Percentiles rank a stretch among this genome's conserved stretches.
Conservation (phyloP, 2,888 invertebrate genomes). For the Macrosiphum euphorbiae region DNA sequence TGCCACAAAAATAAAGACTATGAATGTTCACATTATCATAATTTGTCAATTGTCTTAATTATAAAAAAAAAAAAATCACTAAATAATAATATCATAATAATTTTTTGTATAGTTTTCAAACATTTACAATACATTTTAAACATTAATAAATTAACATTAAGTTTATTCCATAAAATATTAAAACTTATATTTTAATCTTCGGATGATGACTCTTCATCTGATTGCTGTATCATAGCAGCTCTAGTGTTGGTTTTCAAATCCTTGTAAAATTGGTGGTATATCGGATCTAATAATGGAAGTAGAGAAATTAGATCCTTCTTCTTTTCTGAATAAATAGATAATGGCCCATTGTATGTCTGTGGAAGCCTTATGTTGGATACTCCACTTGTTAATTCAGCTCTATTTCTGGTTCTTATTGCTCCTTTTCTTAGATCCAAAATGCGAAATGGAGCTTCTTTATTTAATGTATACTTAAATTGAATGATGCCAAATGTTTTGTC, state of each 20-base stretch:
- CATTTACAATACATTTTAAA: too few species aligned
- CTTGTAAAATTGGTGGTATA: conserved; percentile 17
- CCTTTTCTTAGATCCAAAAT: conserved; percentile 24
- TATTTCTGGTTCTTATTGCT: conserved; percentile 25
- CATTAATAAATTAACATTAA: too few species aligned
- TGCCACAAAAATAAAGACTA: too few species aligned
- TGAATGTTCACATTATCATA: too few species aligned
- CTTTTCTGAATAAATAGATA: conserved; percentile 30
- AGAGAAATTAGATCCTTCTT: too few species aligned
- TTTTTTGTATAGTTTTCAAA: too few species aligned
- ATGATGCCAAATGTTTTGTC: conserved; percentile 24
- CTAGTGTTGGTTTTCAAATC: conserved; percentile 7
- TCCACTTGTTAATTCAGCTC: conserved; percentile 29
- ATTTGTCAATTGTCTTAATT: too few species aligned
- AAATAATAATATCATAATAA: too few species aligned
- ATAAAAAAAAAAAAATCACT: too few species aligned
- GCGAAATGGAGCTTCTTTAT: conserved; percentile 18
- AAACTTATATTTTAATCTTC: neutral
- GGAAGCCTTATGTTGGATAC: conserved; percentile 33
- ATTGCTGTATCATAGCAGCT: conserved; percentile 28
- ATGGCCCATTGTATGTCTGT: conserved; percentile 15
- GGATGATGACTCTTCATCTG: conserved; percentile 1
- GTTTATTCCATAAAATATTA: conserved; percentile 4
- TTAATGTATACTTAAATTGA: conserved; percentile 28
- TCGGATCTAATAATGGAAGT: conserved; percentile 8